phyloP scores from a whole-genome alignment of 2,797 vertebrate species.

The Eleutherodactylus coqui region DNA sequence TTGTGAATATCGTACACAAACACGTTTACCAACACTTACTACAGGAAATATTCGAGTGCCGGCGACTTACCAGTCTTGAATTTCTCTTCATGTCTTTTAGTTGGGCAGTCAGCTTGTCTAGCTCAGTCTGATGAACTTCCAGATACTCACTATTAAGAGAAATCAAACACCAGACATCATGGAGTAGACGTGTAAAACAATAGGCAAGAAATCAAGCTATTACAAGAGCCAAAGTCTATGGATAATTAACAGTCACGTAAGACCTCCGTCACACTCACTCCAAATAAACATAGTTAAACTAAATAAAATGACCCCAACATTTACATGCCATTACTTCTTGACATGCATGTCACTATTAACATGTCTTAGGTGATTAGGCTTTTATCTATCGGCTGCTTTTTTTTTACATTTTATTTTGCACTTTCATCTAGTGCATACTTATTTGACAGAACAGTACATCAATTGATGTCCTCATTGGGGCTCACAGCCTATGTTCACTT shows the following conservation, averaged over 20 bases:
- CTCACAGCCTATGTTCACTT: too few relatives aligned
- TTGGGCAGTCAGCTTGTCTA: constrained; percentile 92
- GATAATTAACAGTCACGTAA: neutral
- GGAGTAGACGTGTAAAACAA: neutral
- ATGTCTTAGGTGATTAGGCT: neutral
- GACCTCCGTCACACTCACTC: neutral
- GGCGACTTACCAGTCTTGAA: constrained; percentile 90
- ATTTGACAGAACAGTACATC: too few relatives aligned
- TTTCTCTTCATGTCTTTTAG: constrained; percentile 98
- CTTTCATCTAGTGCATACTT: too few relatives aligned
- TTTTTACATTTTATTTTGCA: too few relatives aligned
- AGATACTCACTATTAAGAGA: constrained; percentile 88
- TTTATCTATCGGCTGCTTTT: too few relatives aligned
- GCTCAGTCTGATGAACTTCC: constrained; percentile 91
- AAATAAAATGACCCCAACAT: too few relatives aligned
- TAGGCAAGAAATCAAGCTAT: neutral
- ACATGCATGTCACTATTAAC: neutral
- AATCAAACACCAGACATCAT: constrained; percentile 62
- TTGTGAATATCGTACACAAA: neutral
- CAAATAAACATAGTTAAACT: too few relatives aligned
- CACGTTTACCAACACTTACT: neutral
- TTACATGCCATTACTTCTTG: neutral
- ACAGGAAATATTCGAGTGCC: neutral
- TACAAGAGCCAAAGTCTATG: neutral
- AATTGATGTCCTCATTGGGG: too few relatives aligned